phyloP scores from a whole-genome alignment of 2,888 invertebrate genomes.

The Gymnoscelis rufifasciata region DNA sequence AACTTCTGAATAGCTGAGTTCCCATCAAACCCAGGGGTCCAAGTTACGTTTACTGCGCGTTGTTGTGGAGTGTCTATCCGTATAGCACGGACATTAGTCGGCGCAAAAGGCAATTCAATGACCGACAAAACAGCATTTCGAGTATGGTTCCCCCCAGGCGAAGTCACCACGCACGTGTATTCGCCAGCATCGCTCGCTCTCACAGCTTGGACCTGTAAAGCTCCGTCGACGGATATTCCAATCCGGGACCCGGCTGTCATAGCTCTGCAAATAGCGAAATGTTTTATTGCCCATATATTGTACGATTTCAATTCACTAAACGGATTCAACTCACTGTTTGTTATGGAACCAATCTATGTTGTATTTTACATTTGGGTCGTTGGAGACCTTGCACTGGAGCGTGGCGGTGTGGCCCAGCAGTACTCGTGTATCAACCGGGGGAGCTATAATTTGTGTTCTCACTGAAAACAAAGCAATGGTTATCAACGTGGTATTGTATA shows the following conservation, averaged over 20 bases:
- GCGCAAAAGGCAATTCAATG: slow-evolving; percentile 96
- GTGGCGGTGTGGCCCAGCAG: slow-evolving; percentile 95
- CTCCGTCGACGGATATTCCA: slow-evolving; percentile 88
- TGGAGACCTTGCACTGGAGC: slow-evolving; percentile 95
- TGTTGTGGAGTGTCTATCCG: slow-evolving; percentile 82
- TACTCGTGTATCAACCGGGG: slow-evolving; percentile 94
- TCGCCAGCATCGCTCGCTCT: slow-evolving; percentile 95
- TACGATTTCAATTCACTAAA: slow-evolving; percentile 15
- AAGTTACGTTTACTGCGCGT: slow-evolving; percentile 92
- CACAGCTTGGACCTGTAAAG: slow-evolving; percentile 91
- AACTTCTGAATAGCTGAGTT: slow-evolving; percentile 96
- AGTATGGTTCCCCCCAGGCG: slow-evolving; percentile 95
- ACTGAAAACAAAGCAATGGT: slow-evolving; percentile 76
- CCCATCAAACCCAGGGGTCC: slow-evolving; percentile 98
- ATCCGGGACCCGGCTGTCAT: slow-evolving; percentile 83
- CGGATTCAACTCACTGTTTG: slow-evolving; percentile 81
- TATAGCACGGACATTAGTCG: slow-evolving; percentile 89
- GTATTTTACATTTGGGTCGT: slow-evolving; percentile 92
- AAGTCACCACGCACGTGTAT: slow-evolving; percentile 94
- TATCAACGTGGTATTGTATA: slow-evolving; percentile 9
- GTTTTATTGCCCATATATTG: slow-evolving; percentile 15
- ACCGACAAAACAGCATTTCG: slow-evolving; percentile 88
- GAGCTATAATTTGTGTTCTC: slow-evolving; percentile 94
- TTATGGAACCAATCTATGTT: slow-evolving; percentile 94
- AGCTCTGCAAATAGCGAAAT: slow-evolving; percentile 43